These are phyloP conservation scores for Anastrepha obliqua DNA, from an alignment of 1,140 invertebrate genomes.

Conservation along the genomic window DNA sequence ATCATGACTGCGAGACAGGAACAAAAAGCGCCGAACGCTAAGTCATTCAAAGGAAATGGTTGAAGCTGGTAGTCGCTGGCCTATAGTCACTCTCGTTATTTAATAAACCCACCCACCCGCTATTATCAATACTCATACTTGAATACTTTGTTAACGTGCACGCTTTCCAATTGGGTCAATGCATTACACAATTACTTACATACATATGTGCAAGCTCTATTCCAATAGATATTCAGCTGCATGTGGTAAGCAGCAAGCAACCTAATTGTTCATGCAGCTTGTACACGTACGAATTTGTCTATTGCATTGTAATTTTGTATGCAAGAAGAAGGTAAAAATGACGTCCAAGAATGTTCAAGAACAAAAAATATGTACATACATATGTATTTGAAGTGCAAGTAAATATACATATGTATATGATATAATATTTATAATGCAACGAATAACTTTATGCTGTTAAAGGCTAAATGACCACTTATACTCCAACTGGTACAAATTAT, in stretches of 20 bases:
- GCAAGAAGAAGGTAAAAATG: background rate
- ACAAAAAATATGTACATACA: background rate
- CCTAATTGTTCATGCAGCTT: constrained; percentile 47
- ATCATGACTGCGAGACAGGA: too few species aligned
- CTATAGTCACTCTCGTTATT: too few species aligned
- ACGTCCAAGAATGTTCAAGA: constrained; percentile 8
- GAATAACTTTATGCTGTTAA: too few species aligned
- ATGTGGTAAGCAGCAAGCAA: constrained; percentile 34
- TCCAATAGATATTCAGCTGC: constrained; percentile 45
- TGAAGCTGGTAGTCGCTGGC: too few species aligned
- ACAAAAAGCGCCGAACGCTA: too few species aligned
- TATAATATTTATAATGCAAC: too few species aligned
- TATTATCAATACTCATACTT: too few species aligned
- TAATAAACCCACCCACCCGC: too few species aligned
- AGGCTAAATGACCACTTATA: too few species aligned
- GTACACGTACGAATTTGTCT: constrained; percentile 17
- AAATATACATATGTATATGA: background rate
- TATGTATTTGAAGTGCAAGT: background rate
- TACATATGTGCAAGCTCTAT: background rate
- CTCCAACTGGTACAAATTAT: too few species aligned
- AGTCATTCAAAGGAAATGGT: too few species aligned
- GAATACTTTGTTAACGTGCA: too few species aligned
- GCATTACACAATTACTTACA: background rate
- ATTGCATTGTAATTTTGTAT: background rate
- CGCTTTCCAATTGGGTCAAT: constrained; percentile 14